Base-by-base conservation (phyloP, 2,888 invertebrate species). In the Ophonus ardosiacus region DNA sequence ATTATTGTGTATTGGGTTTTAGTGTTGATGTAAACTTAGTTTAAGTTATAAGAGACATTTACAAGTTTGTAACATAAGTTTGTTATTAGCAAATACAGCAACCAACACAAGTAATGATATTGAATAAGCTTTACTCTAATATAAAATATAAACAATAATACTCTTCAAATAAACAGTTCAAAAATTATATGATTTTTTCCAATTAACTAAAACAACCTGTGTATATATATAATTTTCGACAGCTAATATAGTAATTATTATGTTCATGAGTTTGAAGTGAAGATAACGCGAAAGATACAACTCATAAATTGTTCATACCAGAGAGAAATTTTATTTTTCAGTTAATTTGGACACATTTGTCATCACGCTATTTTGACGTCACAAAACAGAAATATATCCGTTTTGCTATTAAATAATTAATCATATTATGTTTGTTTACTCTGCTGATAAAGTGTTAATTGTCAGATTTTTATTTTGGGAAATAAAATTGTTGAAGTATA, bases 311-410 rank as follows among this genome's bases (percentile, higher is more conserved):
- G 43, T 74, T 43, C 8, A 74, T 74, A 74, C 17, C 18, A 74
- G 13, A 40, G 31, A 78, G 56, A 56, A 17, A 18, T 78, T 78
- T 56, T 57, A 31, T 78, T 78, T 74, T 57, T 24, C 13, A 21
- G 56, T 31, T 56, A 78, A 78, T 78, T 78, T 31, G 24, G 57
- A 15, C 78, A 78, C 51, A 57, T 78, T 78, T 24, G 78, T 56
- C 57, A 74, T 43, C 71, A 78, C 78, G 78, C 78, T 78, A 78
- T 57, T 56, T 78, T 78, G 78, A 78, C 78, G 57, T 78, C 57
- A 78, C n/a, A 21, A 57, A 24, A 57, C 18, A 7, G 43, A 43
- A 74, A 18, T 51, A 13, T 68, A 43, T 74, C 43, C 21, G 51
- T 15, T 31, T 31, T 68, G 31, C 15, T 43, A 74, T 15, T n/a